Evolutionary conservation across 1,140 invertebrate species (phyloP), one percentile per base, ranked within the genome.

Genomic region (Orussus abietinus): DNA sequence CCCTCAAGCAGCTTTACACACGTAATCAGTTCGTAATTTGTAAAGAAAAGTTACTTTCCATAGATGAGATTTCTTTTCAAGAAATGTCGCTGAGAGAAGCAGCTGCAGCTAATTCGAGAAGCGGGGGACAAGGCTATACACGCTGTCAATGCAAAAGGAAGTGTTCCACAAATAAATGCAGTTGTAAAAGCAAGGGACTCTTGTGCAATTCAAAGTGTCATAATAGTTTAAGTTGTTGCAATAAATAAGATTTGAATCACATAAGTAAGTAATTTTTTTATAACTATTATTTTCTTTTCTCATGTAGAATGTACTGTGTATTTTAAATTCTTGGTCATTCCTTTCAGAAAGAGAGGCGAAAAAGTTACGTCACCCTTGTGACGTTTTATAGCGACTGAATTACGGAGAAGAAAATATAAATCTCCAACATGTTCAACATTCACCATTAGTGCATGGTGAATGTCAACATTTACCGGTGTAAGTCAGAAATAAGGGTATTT

Each of bases 1-100:
- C 31, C 31, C 29, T 42, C 38, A 34, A 46, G n/a, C 26, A 42
- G 38, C 28, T 34, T 42, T 35, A 15, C 29, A 19, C 38, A n/a
- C 38, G 44, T 15, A 47, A 47, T 42, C 45, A 43, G 26, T 47
- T 47, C 33, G 32, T 36, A 37, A 42, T 42, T 42, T 44, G 34
- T 38, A 39, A 39, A 17, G 42, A 38, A 38, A 38, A 44, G 34
- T 38, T 44, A 26, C 7, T 41, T 18, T 29, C 17, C 15, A 38
- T 38, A 19, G 12, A 12, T 12, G 18, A 25, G 41, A 35, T 38
- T 12, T 38, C 3, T n/a, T 18, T 13, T 5, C 9, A 42, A 38
- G 13, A 13, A 20, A 36, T 15, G 15, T 15, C n/a, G 11, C 13
- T 36, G 34, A 17, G 18, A 36, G 9, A 36, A 13, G 10, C 18